Evolutionary conservation across 2,113 vertebrate species (phyloP), one percentile per base, ranked within the genome.

Genomic region (Ammodytes marinus): DNA sequence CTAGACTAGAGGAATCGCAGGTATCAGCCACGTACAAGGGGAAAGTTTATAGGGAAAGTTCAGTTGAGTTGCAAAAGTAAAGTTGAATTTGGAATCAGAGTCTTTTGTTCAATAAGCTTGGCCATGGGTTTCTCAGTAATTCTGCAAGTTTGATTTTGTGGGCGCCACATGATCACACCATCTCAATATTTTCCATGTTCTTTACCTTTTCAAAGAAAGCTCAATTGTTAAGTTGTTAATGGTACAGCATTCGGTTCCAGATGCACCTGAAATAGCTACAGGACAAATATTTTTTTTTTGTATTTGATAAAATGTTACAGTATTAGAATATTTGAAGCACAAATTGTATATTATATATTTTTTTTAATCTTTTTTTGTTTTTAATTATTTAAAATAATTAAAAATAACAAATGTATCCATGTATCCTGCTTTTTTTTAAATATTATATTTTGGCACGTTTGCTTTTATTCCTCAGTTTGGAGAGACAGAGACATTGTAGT

Each of bases 41-140:
- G 4, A 85, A 92, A 91, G 86, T 93, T 90, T 82, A 84, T 50
- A 80, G 54, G 69, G 39, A 82, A 90, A 87, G 77, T 90, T 90
- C 45, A 79, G 66, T 85, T 9, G 67, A 83, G 79, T 79, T 86
- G 69, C 66, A 58, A 80, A 87, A 84, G 81, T 74, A 64, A 84
- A 84, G 75, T 75, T 83, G 50, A n/a, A 52, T 55, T 69, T 66
- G 40, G 47, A 66, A 76, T 69, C 8, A 19, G 42, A 63, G 52
- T 65, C 13, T 65, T 65, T 37, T 53, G 2, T 75, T 75, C n/a
- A 71, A 76, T 61, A 72, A 55, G 15, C 40, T 57, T 27, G 55
- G n/a, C 27, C 63, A 49, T 43, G n/a, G 27, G 27, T 35, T 19
- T 6, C 40, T 52, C 47, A 54, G 1, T n/a, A 49, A 67, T 52